Evolutionary conservation across 2,113 vertebrate species (phyloP).

Genomic region (Pituophis catenifer): DNA sequence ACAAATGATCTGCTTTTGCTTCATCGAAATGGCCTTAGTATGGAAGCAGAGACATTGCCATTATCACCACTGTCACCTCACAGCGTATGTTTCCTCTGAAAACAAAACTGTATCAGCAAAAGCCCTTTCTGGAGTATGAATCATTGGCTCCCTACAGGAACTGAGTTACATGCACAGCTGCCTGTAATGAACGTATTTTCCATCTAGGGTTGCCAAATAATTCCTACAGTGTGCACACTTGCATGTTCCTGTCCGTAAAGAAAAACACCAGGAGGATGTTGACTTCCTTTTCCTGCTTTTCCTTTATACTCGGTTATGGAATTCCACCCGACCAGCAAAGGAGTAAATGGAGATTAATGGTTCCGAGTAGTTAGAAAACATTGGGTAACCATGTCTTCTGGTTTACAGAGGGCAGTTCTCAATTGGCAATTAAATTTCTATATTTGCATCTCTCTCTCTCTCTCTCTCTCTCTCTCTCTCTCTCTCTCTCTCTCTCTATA

Average conservation of each 20-base stretch:
- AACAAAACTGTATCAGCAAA: background rate
- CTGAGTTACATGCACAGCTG: background rate
- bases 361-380: background rate
- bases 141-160: background rate
- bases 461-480: too few species aligned
- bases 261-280: background rate
- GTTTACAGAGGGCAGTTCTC: background rate
- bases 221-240: background rate
- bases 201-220: background rate
- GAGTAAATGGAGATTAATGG: background rate
- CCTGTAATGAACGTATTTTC: background rate
- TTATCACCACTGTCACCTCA: background rate
- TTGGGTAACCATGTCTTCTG: background rate
- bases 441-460: too few species aligned
- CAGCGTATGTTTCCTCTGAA: background rate
- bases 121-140: background rate
- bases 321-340: background rate
- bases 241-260: background rate
- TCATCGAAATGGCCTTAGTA: background rate
- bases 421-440: background rate
- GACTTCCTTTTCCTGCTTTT: background rate
- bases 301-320: background rate
- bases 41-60: background rate
- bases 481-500: too few species aligned
- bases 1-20: background rate